phyloP scores from a whole-genome alignment of 2,113 vertebrate genomes.

The Pionites leucogaster region DNA sequence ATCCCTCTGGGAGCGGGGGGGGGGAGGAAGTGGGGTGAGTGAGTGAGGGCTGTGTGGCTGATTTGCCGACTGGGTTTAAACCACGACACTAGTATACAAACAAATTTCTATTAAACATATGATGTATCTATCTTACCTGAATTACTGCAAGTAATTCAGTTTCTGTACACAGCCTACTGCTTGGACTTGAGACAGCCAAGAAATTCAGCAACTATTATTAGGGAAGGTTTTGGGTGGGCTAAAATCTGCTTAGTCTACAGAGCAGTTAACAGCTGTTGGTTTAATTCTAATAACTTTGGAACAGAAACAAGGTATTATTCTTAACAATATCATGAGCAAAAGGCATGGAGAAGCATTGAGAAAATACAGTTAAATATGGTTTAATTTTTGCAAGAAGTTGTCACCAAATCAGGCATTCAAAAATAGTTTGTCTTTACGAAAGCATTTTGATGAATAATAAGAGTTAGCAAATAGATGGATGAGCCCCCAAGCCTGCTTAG shows the following conservation, averaged over 20 bases:
- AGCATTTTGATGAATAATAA: background rate
- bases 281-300: background rate
- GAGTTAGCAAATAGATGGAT: background rate
- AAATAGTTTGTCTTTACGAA: background rate
- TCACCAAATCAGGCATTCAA: background rate
- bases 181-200: background rate
- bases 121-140: background rate
- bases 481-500: background rate
- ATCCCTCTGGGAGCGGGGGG: too few species aligned
- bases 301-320: background rate
- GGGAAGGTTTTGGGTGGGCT: background rate
- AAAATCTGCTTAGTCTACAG: background rate
- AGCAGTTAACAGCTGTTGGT: background rate
- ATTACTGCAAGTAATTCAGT: background rate
- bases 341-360: background rate
- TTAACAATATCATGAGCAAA: background rate
- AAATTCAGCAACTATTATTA: background rate
- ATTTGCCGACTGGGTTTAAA: too few species aligned
- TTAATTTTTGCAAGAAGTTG: background rate
- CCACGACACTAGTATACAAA: background rate
- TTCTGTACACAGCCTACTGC: background rate
- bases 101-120: background rate
- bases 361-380: background rate
- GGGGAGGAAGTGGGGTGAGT: too few species aligned
- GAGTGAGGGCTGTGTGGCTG: too few species aligned